A percentile compares a stretch with the other conserved stretches of the same genome.
These are phyloP conservation scores for Margarornis squamiger DNA, from an alignment of 2,797 vertebrate species.

Conservation along the genomic window DNA sequence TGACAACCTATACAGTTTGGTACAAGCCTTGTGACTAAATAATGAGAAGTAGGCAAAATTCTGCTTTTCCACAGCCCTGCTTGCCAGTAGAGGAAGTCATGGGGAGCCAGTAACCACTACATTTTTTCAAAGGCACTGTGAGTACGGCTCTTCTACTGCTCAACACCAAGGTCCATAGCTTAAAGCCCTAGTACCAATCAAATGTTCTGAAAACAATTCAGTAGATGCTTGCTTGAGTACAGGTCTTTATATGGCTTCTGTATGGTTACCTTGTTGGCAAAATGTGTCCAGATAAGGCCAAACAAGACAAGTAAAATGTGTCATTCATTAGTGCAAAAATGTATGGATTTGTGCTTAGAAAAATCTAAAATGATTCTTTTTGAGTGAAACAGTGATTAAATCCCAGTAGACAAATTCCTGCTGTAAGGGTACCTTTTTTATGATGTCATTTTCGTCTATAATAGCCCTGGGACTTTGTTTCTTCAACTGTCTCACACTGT, in stretches of 20 bases:
- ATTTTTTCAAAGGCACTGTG: not conserved
- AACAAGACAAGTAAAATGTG: not conserved
- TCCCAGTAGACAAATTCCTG: constrained; percentile 6
- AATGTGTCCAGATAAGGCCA: not conserved
- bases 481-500: constrained; percentile 19
- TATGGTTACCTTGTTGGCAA: not conserved
- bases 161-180: not conserved
- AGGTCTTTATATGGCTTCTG: not conserved
- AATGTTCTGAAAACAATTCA: not conserved
- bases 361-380: constrained; percentile 24
- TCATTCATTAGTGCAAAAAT: constrained; percentile 21
- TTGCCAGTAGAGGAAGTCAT: not conserved
- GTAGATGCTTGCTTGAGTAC: not conserved
- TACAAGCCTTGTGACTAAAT: not conserved
- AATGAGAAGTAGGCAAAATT: not conserved
- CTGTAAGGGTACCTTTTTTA: not conserved
- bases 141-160: not conserved
- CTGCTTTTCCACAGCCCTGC: not conserved
- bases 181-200: not conserved
- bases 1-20: not conserved
- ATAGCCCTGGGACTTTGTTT: constrained; percentile 26
- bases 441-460: constrained; percentile 35
- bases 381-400: not conserved
- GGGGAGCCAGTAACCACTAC: not conserved
- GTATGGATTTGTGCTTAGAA: constrained; percentile 24